A percentile compares a stretch with the other conserved stretches of the same genome.
Conservation (phyloP, 2,113 vertebrate species). For the Hemibates koningsi region DNA sequence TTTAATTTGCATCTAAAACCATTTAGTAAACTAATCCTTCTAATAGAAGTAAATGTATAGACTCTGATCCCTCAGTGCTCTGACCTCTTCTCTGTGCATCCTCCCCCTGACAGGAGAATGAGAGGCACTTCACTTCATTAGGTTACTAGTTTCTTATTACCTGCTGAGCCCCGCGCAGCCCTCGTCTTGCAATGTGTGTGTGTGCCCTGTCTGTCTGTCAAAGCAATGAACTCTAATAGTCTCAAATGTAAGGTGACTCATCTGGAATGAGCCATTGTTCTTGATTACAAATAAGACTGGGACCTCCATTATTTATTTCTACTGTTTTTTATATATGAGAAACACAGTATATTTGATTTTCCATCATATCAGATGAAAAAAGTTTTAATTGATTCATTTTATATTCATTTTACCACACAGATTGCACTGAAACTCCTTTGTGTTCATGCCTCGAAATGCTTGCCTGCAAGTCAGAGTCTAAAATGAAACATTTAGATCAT, state of each 20-base stretch:
- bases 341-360: neutral
- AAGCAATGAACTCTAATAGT: neutral
- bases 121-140: conserved; percentile 34
- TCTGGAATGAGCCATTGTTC: neutral
- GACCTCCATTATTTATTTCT: neutral
- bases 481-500: neutral
- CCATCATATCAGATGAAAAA: neutral
- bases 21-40: conserved; percentile 1
- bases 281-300: neutral
- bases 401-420: neutral
- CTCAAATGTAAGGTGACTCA: neutral
- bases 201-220: neutral
- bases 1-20: neutral
- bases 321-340: accelerated
- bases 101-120: conserved; percentile 7
- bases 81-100: conserved; percentile 4
- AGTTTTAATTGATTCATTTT: neutral
- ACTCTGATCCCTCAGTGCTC: neutral
- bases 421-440: neutral
- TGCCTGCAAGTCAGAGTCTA: neutral
- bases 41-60: neutral
- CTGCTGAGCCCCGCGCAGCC: accelerated
- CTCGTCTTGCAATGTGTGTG: neutral
- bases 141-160: conserved; percentile 28
- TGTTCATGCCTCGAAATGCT: neutral